Evolutionary conservation across 92 coral and sea anemone species (phyloP), one percentile per base, ranked within the genome.

Genomic region (Montipora capitata): DNA sequence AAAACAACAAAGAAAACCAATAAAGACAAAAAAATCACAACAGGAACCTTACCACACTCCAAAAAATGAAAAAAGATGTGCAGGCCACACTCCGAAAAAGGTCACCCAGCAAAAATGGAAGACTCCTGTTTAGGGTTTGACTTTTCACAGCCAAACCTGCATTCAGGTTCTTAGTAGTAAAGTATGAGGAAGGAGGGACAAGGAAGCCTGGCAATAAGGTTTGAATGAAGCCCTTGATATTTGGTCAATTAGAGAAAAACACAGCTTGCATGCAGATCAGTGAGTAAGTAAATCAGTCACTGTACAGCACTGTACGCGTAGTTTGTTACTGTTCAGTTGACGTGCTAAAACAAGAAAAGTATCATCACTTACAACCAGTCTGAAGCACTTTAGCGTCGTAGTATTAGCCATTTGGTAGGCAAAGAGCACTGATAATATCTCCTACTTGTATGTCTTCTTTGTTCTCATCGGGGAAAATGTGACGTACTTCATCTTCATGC

Each of bases 391-490:
- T 88, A 74, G 92, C 92, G 59, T 88, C 88, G 17, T 81, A 88
- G 65, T 40, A 81, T 54, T 72, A 40, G 16, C 87, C 92, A 88
- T 80, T 88, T 35, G 87, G 87, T 14, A 87, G 27, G 86, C 91
- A 87, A n/a, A 88, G 40, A 67, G 92, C 88, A 40, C 87, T 88
- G 3, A 88, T 81, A 88, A 88, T 49, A 54, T 88, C 92, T 6
- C 69, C 92, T 62, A 65, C 64, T 72, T 74, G 74, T 5, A 88
- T 72, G 39, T 88, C 87, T 13, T 88, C 84, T 11, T 72, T 87
- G 7, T 87, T 73, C 16, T 88, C 91, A 3, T 69, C 92, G 35
- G 57, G 57, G 27, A 88, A 72, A 18, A 88, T 74, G 40, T 88
- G 81, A 6, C 41, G 65, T 4, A 88, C 59, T 44, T 88, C 82